Conservation (phyloP, 2,113 vertebrate species). For the Chrysemys picta region DNA sequence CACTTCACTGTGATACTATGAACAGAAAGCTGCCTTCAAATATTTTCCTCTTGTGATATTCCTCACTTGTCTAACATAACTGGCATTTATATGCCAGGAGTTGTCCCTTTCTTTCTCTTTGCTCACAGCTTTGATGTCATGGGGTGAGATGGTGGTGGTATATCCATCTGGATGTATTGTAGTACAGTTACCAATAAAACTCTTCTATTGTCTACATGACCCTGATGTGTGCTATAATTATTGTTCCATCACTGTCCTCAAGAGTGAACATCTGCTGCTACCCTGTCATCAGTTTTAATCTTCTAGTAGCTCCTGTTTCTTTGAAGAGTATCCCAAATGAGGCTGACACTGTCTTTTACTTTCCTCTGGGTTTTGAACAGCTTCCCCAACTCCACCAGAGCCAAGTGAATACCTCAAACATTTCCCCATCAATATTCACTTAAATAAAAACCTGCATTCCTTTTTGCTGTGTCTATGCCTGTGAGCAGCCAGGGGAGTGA, state of each 20-base stretch:
- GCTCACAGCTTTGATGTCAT: neutral
- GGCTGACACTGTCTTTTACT: constrained; percentile 24
- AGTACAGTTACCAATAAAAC: constrained; percentile 11
- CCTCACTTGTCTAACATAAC: neutral
- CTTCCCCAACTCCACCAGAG: constrained; percentile 47
- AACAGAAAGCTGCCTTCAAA: neutral
- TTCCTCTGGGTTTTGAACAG: constrained; percentile 26
- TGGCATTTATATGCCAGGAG: neutral
- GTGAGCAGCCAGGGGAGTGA: constrained; percentile 48
- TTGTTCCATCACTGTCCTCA: constrained; percentile 47
- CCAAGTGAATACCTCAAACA: rapidly evolving
- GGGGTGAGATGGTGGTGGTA: neutral
- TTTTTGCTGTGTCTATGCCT: constrained; percentile 25
- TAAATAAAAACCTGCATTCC: constrained; percentile 46
- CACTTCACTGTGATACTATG: neutral
- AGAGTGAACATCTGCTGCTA: constrained; percentile 59
- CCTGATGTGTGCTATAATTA: constrained; percentile 30
- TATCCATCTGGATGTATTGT: constrained; percentile 4
- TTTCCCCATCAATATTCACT: constrained; percentile 29
- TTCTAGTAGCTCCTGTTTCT: constrained; percentile 39
- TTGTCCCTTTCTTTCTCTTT: neutral
- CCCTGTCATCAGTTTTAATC: constrained; percentile 22
- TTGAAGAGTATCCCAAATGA: constrained; percentile 45
- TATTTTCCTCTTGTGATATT: neutral
- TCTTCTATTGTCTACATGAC: constrained; percentile 31